Conservation (phyloP, 2,888 invertebrate species). For the Clunio marinus region DNA sequence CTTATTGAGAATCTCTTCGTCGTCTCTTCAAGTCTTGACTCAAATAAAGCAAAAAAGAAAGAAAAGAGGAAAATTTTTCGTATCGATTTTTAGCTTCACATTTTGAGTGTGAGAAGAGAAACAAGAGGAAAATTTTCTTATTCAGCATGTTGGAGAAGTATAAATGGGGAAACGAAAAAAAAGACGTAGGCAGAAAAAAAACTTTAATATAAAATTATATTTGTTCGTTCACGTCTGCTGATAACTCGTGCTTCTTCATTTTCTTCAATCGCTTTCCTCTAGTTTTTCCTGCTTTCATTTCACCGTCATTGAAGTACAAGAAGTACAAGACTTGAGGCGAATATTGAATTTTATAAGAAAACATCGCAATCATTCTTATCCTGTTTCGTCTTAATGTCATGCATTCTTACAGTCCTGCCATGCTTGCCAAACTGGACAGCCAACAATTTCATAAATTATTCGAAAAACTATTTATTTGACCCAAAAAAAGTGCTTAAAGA, state of each 20-base stretch:
- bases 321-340: conserved; percentile 25
- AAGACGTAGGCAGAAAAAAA: background rate
- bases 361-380: conserved; percentile 36
- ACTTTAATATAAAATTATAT: conserved; percentile 38
- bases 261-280: conserved; percentile 11
- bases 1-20: conserved; percentile 36
- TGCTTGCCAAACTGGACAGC: background rate
- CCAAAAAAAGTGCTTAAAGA: conserved; percentile 15
- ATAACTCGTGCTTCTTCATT: conserved; percentile 35
- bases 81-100: conserved; percentile 31
- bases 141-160: conserved; percentile 29
- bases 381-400: conserved; percentile 38
- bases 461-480: conserved; percentile 22
- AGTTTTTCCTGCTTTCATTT: background rate
- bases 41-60: conserved; percentile 21
- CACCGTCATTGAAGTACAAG: background rate
- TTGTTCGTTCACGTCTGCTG: conserved; percentile 37
- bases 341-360: conserved; percentile 34
- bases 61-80: background rate
- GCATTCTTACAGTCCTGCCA: conserved; percentile 6
- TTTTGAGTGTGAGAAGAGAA: background rate
- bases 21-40: conserved; percentile 1
- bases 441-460: background rate
- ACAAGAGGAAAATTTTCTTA: conserved; percentile 24
- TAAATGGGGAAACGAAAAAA: background rate